Evolutionary conservation across 2,113 vertebrate species (phyloP), one percentile per base, ranked within the genome.

Genomic region (Notiomystis cincta): DNA sequence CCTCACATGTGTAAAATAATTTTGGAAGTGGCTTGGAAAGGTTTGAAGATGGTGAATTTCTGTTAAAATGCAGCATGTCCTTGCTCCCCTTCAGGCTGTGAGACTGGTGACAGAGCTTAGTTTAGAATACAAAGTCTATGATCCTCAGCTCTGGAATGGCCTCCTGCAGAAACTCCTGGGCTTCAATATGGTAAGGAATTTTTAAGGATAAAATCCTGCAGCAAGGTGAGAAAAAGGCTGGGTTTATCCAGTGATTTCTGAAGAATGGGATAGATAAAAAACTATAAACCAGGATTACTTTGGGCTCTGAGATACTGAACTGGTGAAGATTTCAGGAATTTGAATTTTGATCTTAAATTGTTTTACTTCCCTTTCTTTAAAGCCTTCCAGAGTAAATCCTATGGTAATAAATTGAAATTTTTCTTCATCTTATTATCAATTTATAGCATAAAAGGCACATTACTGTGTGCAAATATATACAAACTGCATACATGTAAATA

Each of bases 141-240:
- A 99, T 81, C 89, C 98, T 40, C 98, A 99, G 76, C 98, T 99
- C 57, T 99, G 99, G 99, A 99, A 99, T 53, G 98, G 98, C 56
- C 96, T 99, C 14, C 95, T 99, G 25, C 99, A 99, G 97, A 99
- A 99, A 93, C 98, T 99, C 58, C 97, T 99, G 17, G 94, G 97
- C 54, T 99, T 99, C 96, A 99, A 98, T 38, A 97, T 99, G 99
- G 99, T 99, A 96, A 98, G 98, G 48, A 54, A 65, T 53, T 66
- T 42, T 22, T 65, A 61, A 62, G 31, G 33, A 35, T 57, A 8
- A 85, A 69, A 1, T 28, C 48, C 37, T 67, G 14, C 58, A 94
- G 38, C 1, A 3, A 84, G 38, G 47, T 33, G n/a, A 62, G 54
- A 20, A 42, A 76, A 50, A 58, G 31, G 33, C 12, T 83, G 45